Base-by-base conservation (phyloP, 2,888 invertebrate genomes). In the Hofmannophila pseudospretella region DNA sequence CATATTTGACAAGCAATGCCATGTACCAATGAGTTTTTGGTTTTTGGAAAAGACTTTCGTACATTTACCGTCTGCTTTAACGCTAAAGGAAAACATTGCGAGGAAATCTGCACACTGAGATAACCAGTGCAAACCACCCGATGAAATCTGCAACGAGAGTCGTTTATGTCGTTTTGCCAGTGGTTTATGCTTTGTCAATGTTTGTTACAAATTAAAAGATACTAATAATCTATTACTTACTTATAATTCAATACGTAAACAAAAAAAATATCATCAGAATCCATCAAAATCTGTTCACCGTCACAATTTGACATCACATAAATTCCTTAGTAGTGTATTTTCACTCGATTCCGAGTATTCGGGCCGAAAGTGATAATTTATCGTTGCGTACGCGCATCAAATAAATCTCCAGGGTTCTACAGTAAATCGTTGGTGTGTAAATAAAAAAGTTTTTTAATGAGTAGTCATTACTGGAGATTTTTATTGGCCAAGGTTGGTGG, bases 351-450 rank as follows among this genome's bases (percentile, higher is more conserved):
- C 50, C 39, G 22, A 41, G 52, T 47, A 50, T 31, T 12, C 19
- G 22, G 45, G 40, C 47, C 36, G 33, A 40, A 45, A 32, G 49
- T 42, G 43, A 45, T 51, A 45, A 53, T 51, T 51, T 51, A 51
- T 42, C 12, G 36, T 23, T 32, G 32, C 41, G 35, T 36, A 10
- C 22, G 44, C 29, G 23, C 41, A 39, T 41, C 38, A 33, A 30
- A 53, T 49, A 53, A 53, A 53, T 49, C 48, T 38, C 27, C 13
- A 11, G 39, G 29, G 41, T 37, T 38, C 36, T 39, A 34, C 41
- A 34, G 43, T 50, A 48, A 50, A 50, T 52, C 45, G 47, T 43
- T 38, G 32, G 31, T 32, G 34, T 31, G 39, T 44, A 40, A 49
- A 45, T 38, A 47, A 47, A 44, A 14, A 34, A 8, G 9, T 26